Evolutionary conservation across 2,888 invertebrate species (phyloP).

Genomic region (Tuta absoluta): DNA sequence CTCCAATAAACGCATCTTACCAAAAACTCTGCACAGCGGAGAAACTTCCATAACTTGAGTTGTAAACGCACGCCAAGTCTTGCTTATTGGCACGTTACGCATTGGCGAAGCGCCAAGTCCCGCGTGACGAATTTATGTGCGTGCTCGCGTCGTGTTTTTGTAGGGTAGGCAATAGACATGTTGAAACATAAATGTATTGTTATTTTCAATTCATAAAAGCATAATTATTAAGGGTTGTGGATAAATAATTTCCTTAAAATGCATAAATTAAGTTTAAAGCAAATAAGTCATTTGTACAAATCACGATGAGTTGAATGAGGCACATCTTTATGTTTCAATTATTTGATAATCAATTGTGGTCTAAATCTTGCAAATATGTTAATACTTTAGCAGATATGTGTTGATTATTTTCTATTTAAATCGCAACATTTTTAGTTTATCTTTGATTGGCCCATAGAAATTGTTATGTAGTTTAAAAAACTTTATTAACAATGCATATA

Average conservation of each 20-base stretch:
- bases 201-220: constrained; percentile 4
- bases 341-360: too few relatives aligned
- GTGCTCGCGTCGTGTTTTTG: constrained; percentile 35
- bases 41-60: constrained; percentile 17
- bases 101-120: constrained; percentile 58
- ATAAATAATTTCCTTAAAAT: too few relatives aligned
- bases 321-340: too few relatives aligned
- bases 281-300: too few relatives aligned
- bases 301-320: too few relatives aligned
- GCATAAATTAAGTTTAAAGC: too few relatives aligned
- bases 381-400: too few relatives aligned
- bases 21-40: constrained; percentile 2
- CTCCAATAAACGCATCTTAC: constrained; percentile 17
- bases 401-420: too few relatives aligned
- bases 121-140: constrained; percentile 68
- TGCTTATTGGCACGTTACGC: constrained; percentile 45
- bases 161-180: not conserved
- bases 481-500: too few relatives aligned
- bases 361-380: too few relatives aligned
- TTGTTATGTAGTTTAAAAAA: too few relatives aligned
- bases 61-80: constrained; percentile 27
- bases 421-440: not conserved
- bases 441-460: not conserved
- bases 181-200: constrained; percentile 13
- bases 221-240: not conserved